These are phyloP conservation scores for Ylistrum balloti DNA, from an alignment of 1,140 invertebrate species.

Conservation along the genomic window DNA sequence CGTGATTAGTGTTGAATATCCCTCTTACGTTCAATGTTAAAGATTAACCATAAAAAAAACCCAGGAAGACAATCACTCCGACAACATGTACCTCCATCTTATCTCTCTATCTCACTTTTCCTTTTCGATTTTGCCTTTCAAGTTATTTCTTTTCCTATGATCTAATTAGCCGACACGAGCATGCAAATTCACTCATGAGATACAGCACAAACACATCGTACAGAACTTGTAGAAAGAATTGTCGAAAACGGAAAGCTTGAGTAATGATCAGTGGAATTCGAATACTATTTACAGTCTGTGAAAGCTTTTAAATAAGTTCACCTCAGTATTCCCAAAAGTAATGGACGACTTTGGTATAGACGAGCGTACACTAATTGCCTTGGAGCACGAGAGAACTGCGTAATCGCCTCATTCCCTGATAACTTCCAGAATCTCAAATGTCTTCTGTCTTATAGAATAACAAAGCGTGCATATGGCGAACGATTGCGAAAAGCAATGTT, in stretches of 20 bases:
- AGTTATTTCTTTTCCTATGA: too few species aligned
- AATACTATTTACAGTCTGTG: slow-evolving; percentile 18
- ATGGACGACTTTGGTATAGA: not conserved
- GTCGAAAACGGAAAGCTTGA: not conserved
- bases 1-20: too few species aligned
- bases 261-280: not conserved
- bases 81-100: too few species aligned
- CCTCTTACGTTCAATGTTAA: too few species aligned
- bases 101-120: too few species aligned
- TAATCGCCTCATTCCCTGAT: not conserved
- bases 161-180: too few species aligned
- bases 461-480: not conserved
- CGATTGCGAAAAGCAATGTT: not conserved
- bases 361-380: slow-evolving; percentile 6
- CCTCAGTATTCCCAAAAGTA: not conserved
- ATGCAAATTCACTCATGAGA: too few species aligned
- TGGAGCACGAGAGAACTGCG: not conserved
- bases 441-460: not conserved
- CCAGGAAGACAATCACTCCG: too few species aligned
- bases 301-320: slow-evolving; percentile 40
- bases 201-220: not conserved
- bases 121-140: too few species aligned
- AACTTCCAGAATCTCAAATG: not conserved
- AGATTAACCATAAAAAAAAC: too few species aligned
- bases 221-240: not conserved